Base-by-base conservation (phyloP, 2,888 invertebrate species). In the Macrophya alboannulata region DNA sequence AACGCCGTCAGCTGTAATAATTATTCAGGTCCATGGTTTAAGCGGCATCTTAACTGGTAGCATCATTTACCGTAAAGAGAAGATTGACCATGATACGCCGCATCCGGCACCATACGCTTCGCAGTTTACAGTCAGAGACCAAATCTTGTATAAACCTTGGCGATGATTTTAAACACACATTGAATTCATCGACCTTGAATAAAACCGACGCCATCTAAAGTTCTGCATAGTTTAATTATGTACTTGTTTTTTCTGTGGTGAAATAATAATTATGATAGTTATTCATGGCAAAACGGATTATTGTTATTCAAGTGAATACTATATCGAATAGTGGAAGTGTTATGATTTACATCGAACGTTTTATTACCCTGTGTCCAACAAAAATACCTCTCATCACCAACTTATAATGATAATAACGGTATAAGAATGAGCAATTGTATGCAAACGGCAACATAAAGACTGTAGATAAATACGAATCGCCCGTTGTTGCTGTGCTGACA, bases 171-270 rank as follows among this genome's bases (percentile, higher is more conserved):
- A 31, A 83, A 68, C 68, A 62, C 62, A 77, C 40, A 65, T 21
- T 83, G n/a, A 83, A 83, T 83, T 83, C 83, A 83, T 71, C 83
- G 68, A 83, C 83, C 83, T 83, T 83, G 83, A 83, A 71, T 71
- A 48, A 65, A 90, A 93, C 92, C 92, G 93, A 93, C 93, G 93
- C 93, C 93, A 93, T 93, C 93, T 93, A 92, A 93, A 93, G 91
- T 90, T 90, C 91, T 90, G 92, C 91, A 93, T 83, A 83, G 83
- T 83, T 83, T 71, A 83, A 83, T 83, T 83, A 83, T 83, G 62
- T 83, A 83, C 92, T 90, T 91, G 92, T 90, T 90, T 91, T 91
- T 90, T 90, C 88, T 91, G 90, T 88, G 88, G 89, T 89, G 88
- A 90, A 91, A 88, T 83, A 83, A 83, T 83, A 83, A 83, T 83